These are phyloP conservation scores for Aspidapion aeneum DNA, from an alignment of 2,888 invertebrate species.

Conservation along the genomic window DNA sequence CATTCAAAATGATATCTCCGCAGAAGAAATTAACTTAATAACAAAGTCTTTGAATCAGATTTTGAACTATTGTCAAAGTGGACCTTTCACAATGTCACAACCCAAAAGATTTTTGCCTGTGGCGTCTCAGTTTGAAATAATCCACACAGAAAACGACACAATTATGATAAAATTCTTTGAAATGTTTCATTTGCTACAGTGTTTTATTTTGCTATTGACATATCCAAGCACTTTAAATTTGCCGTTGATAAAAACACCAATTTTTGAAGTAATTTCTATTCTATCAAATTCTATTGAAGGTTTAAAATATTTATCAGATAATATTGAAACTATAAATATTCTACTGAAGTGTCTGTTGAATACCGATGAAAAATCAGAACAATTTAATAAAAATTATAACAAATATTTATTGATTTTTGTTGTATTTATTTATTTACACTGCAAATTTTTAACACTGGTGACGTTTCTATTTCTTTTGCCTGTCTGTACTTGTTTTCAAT, in stretches of 20 bases:
- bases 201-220: slow-evolving; percentile 64
- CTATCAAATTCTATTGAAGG: slow-evolving; percentile 65
- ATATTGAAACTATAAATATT: slow-evolving; percentile 58
- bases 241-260: slow-evolving; percentile 61
- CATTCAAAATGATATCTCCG: slow-evolving; percentile 47
- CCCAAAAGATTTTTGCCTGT: slow-evolving; percentile 83
- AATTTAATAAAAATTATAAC: slow-evolving; percentile 46
- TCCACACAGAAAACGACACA: slow-evolving; percentile 54
- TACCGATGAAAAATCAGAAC: slow-evolving; percentile 50
- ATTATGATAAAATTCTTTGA: slow-evolving; percentile 59
- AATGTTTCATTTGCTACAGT: slow-evolving; percentile 64
- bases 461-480: no score
- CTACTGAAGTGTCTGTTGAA: slow-evolving; percentile 60
- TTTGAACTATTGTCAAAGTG: slow-evolving; percentile 54
- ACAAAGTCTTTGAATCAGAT: slow-evolving; percentile 61
- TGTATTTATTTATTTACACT: no score
- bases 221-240: slow-evolving; percentile 62
- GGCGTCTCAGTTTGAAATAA: slow-evolving; percentile 79
- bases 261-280: slow-evolving; percentile 64
- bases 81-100: slow-evolving; percentile 72
- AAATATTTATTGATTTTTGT: no score
- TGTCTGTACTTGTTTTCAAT: no score
- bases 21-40: slow-evolving; percentile 54
- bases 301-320: slow-evolving; percentile 61
- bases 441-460: no score